Conservation (phyloP, 2,888 invertebrate species). For the Malthinus seriepunctatus region DNA sequence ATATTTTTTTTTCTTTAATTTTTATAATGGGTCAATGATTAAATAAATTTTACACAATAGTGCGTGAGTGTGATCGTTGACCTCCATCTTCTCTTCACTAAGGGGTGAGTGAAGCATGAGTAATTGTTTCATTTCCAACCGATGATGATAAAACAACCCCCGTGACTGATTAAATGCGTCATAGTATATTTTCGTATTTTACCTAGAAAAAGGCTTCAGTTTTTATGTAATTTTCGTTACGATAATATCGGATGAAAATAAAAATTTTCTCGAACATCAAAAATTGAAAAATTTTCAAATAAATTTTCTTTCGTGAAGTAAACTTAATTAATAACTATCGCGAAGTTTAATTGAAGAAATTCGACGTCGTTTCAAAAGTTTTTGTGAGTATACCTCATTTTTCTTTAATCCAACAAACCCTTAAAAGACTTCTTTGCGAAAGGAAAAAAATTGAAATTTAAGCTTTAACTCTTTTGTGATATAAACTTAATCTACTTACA, state of each 20-base stretch:
- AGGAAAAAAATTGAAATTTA: too few species aligned
- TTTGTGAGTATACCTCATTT: too few species aligned
- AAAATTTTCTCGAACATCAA: too few species aligned
- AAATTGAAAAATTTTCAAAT: too few species aligned
- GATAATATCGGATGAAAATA: constrained; percentile 3
- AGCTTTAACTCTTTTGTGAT: too few species aligned
- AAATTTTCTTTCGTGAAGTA: too few species aligned
- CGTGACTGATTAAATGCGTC: constrained; percentile 26
- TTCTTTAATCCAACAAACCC: too few species aligned
- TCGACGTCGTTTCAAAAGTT: too few species aligned
- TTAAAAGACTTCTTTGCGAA: too few species aligned
- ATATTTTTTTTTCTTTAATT: constrained; percentile 1
- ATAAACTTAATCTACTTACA: too few species aligned
- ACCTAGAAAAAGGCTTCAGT: constrained; percentile 14
- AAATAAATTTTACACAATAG: constrained; percentile 16
- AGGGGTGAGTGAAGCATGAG: constrained; percentile 24
- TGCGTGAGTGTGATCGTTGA: constrained; percentile 23
- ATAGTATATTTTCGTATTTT: constrained; percentile 21
- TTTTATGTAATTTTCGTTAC: constrained; percentile 13
- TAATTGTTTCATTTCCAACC: constrained; percentile 25
- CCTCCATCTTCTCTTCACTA: constrained; percentile 14
- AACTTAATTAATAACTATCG: too few species aligned
- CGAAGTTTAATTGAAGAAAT: too few species aligned
- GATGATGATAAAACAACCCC: constrained; percentile 26
- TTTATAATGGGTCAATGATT: constrained; percentile 15